Conservation (phyloP, 1,140 invertebrate species). For the Chionoecetes opilio region DNA sequence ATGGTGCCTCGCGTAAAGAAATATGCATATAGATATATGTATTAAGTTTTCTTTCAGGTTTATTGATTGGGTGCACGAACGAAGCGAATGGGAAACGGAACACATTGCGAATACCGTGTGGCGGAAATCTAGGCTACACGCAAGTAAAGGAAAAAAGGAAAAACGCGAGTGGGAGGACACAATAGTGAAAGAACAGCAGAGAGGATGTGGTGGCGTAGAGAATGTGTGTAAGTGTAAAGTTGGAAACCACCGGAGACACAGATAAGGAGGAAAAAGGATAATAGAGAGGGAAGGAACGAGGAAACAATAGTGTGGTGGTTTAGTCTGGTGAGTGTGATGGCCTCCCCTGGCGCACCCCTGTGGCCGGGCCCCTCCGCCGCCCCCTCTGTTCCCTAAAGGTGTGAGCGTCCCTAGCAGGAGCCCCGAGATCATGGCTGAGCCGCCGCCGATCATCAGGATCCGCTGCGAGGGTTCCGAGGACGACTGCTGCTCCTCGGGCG, state of each 20-base stretch:
- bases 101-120: neutral
- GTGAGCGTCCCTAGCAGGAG: neutral
- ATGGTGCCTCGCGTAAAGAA: neutral
- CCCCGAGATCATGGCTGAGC: constrained; percentile 69
- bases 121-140: neutral
- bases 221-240: neutral
- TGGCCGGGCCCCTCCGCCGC: neutral
- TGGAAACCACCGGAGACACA: neutral
- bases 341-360: neutral
- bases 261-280: neutral
- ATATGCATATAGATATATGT: neutral
- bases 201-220: neutral
- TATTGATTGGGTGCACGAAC: neutral
- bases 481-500: constrained; percentile 78
- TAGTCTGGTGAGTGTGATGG: neutral
- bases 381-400: neutral
- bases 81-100: neutral
- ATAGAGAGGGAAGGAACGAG: neutral
- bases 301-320: neutral
- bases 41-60: neutral
- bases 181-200: neutral
- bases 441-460: constrained; percentile 80
- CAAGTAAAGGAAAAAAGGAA: neutral
- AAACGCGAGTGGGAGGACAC: neutral
- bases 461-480: constrained; percentile 80